Percentiles rank a stretch among this genome's conserved stretches.
Evolutionary conservation across 1,140 invertebrate species (phyloP).

Genomic region (Zeugodacus cucurbitae): DNA sequence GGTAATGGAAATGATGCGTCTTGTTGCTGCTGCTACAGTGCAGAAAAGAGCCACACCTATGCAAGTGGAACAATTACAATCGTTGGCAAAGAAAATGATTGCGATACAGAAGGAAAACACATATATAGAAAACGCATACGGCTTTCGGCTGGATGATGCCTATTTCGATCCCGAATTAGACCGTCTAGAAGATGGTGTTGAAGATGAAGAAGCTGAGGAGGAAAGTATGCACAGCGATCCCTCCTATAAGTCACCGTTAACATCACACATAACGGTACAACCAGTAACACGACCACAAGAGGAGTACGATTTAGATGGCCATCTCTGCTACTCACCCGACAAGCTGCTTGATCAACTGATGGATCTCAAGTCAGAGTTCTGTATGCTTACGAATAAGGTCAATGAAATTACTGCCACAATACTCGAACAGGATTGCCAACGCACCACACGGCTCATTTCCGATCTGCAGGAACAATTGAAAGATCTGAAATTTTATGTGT

Average conservation of each 20-base stretch:
- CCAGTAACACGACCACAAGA: neutral
- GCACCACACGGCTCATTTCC: constrained; percentile 48
- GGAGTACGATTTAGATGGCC: constrained; percentile 49
- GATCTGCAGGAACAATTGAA: constrained; percentile 50
- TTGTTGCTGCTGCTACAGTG: constrained; percentile 54
- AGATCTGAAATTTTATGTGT: constrained; percentile 47
- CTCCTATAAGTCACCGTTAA: neutral
- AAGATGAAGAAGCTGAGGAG: constrained; percentile 43
- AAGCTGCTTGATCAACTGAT: constrained; percentile 54
- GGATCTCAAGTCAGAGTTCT: constrained; percentile 56
- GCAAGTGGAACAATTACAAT: constrained; percentile 47
- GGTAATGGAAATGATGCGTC: constrained; percentile 57
- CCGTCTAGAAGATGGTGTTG: neutral
- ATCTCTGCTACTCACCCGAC: constrained; percentile 56
- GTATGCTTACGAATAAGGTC: constrained; percentile 54
- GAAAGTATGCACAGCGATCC: neutral
- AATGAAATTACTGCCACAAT: constrained; percentile 55
- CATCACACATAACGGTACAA: neutral
- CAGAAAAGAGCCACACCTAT: constrained; percentile 51
- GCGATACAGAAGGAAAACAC: constrained; percentile 46
- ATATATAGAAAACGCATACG: constrained; percentile 26
- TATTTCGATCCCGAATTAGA: neutral
- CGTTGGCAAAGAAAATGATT: constrained; percentile 51
- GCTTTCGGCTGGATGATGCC: neutral
- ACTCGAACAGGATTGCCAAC: constrained; percentile 52